These are phyloP conservation scores for Hippocampus abdominalis DNA, from an alignment of 2,113 vertebrate species.

Conservation along the genomic window DNA sequence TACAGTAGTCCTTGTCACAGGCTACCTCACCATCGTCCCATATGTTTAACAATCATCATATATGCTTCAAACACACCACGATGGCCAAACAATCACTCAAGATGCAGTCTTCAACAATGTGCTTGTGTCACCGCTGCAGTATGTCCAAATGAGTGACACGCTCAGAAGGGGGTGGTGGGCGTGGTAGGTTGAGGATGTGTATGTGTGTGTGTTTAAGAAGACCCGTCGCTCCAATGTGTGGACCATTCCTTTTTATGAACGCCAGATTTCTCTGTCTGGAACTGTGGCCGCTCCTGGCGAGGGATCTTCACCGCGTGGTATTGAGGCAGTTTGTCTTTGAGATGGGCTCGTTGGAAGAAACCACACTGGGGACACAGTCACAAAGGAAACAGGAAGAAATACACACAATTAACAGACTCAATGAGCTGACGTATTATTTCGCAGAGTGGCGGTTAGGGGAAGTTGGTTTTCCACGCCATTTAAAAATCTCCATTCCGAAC, in stretches of 20 bases:
- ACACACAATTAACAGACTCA: background rate
- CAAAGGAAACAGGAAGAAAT: background rate
- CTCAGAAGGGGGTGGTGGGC: background rate
- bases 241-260: constrained; percentile 84
- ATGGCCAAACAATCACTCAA: background rate
- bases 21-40: constrained; percentile 1
- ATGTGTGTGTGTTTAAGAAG: constrained; percentile 47
- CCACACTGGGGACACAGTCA: constrained; percentile 74
- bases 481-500: background rate
- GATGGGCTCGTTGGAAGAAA: constrained; percentile 83
- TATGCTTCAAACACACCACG: background rate
- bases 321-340: constrained; percentile 82
- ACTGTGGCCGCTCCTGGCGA: constrained; percentile 80
- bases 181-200: background rate
- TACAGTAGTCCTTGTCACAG: constrained; percentile 35
- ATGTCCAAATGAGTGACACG: background rate
- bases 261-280: constrained; percentile 79
- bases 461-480: background rate
- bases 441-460: background rate
- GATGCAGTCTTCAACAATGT: background rate
- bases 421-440: background rate
- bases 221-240: constrained; percentile 73
- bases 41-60: background rate
- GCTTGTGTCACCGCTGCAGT: background rate
- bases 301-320: constrained; percentile 91